Evolutionary conservation across 2,113 vertebrate genomes (phyloP).

Genomic region (Dasyurus viverrinus): DNA sequence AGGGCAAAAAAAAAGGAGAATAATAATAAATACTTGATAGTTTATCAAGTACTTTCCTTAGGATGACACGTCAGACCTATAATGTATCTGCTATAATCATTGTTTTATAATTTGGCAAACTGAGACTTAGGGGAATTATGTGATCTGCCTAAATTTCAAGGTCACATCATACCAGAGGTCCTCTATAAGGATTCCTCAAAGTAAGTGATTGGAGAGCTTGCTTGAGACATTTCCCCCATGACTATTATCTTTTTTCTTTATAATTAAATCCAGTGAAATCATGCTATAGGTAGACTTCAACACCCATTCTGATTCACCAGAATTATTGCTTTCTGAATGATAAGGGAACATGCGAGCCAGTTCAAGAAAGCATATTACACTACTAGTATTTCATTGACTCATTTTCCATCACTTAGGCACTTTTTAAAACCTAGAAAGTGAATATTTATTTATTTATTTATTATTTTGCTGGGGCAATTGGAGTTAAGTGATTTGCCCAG

Average conservation of each 20-base stretch:
- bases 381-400: constrained; percentile 12
- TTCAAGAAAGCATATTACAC: not conserved
- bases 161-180: not conserved
- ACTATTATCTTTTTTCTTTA: not conserved
- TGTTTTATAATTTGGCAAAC: not conserved
- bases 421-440: constrained; percentile 19
- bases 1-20: not conserved
- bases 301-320: not conserved
- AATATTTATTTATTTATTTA: not conserved
- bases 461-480: no score
- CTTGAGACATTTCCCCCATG: not conserved
- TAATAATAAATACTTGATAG: not conserved
- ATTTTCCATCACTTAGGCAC: not conserved
- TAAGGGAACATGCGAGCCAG: not conserved
- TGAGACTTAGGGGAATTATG: not conserved
- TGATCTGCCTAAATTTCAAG: not conserved
- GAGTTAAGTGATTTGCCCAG: no score
- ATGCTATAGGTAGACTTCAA: not conserved
- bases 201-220: not conserved
- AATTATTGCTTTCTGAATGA: not conserved
- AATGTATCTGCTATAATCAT: not conserved
- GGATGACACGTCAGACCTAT: not conserved
- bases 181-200: not conserved
- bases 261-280: not conserved
- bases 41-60: not conserved